These are phyloP conservation scores for Chymomyza amoena DNA, from an alignment of 2,888 invertebrate genomes.

Conservation along the genomic window DNA sequence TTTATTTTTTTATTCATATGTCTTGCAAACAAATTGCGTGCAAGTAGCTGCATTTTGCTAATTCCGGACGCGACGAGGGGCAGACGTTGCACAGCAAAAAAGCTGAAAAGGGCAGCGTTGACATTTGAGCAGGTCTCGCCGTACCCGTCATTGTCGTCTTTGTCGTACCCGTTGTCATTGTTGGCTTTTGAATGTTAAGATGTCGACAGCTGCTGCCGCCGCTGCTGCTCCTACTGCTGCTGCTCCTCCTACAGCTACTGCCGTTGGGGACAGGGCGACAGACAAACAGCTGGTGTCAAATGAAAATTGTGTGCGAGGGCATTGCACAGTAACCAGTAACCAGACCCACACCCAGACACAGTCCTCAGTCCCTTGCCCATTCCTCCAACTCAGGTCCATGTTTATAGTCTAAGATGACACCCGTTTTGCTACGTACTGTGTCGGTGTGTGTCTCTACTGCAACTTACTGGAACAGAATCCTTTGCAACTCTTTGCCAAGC, in stretches of 20 bases:
- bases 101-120: conserved; percentile 26
- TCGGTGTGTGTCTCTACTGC: neutral
- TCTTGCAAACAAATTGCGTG: conserved; percentile 51
- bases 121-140: conserved; percentile 50
- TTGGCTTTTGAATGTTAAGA: conserved; percentile 70
- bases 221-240: conserved; percentile 18
- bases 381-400: neutral
- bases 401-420: neutral
- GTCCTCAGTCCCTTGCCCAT: too few relatives aligned
- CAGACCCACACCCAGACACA: neutral
- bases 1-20: conserved; percentile 4
- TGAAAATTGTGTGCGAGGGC: conserved; percentile 51
- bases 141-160: conserved; percentile 6
- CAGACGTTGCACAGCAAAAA: conserved; percentile 8
- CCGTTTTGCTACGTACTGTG: neutral
- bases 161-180: conserved; percentile 55
- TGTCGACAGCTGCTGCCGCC: conserved; percentile 63
- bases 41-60: conserved; percentile 72
- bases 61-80: conserved; percentile 51
- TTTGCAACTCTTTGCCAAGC: conserved; percentile 25
- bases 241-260: conserved; percentile 17
- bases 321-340: conserved; percentile 50
- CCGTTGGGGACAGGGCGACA: conserved; percentile 23
- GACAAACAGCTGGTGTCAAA: conserved; percentile 54
- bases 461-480: neutral